phyloP scores from a whole-genome alignment of 1,140 invertebrate genomes.

The Papilio machaon region DNA sequence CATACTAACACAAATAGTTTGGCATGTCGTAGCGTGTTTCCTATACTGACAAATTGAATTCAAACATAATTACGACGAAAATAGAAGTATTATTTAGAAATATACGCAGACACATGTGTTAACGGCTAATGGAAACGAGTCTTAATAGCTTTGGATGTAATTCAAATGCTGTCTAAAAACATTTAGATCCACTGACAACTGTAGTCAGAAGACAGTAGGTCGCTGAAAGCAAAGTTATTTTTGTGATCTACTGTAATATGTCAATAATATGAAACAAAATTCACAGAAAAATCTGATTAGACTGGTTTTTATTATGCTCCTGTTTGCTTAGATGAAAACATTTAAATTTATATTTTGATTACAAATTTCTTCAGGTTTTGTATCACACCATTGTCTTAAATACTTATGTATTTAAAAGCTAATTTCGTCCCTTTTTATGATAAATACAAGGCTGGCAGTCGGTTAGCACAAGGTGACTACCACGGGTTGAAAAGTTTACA shows the following conservation, averaged over 20 bases:
- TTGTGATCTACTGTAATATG: not conserved
- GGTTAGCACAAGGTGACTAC: not conserved
- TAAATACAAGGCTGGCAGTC: not conserved
- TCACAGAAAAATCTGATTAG: not conserved
- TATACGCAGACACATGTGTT: not conserved
- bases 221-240: not conserved
- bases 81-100: not conserved
- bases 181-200: not conserved
- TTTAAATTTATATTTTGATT: too few relatives aligned
- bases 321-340: not conserved
- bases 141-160: not conserved
- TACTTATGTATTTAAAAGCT: not conserved
- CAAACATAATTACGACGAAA: not conserved
- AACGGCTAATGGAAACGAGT: conserved; percentile 1
- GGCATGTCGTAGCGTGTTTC: not conserved
- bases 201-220: too few relatives aligned
- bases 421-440: not conserved
- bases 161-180: not conserved
- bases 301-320: not conserved
- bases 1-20: not conserved
- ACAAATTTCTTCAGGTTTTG: too few relatives aligned
- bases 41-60: not conserved
- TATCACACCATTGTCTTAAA: not conserved
- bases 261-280: not conserved
- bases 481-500: not conserved